Evolutionary conservation across 1,140 invertebrate species (phyloP).

Genomic region (Oppia nitens): DNA sequence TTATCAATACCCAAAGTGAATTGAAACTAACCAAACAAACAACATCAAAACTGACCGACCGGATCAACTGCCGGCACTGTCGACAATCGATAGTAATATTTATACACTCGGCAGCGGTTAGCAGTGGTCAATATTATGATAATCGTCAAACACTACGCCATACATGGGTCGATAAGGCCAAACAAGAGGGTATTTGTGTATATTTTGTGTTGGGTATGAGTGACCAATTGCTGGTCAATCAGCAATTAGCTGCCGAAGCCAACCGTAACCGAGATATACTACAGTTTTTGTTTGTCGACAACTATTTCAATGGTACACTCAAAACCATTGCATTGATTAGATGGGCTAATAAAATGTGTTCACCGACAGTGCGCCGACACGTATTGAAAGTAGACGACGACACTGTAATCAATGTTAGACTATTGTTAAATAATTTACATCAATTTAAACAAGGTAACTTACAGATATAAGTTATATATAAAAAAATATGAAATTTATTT

Average conservation of each 20-base stretch:
- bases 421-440: background rate
- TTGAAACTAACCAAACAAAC: too few species aligned
- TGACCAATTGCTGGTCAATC: slow-evolving; percentile 5
- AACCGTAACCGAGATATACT: slow-evolving; percentile 18
- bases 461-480: too few species aligned
- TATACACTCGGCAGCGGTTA: background rate
- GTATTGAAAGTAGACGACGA: slow-evolving; percentile 68
- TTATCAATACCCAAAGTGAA: too few species aligned
- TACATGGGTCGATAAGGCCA: slow-evolving; percentile 44
- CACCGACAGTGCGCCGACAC: slow-evolving; percentile 41
- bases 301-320: slow-evolving; percentile 25
- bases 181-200: slow-evolving; percentile 8
- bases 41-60: too few species aligned
- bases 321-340: slow-evolving; percentile 25
- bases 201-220: slow-evolving; percentile 17
- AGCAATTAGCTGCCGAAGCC: slow-evolving; percentile 14
- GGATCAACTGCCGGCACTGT: too few species aligned
- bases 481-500: too few species aligned
- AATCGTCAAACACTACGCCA: slow-evolving; percentile 43
- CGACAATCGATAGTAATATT: too few species aligned
- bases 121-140: background rate
- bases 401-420: slow-evolving; percentile 52
- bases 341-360: slow-evolving; percentile 42
- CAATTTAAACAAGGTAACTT: slow-evolving; percentile 7
- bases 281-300: slow-evolving; percentile 24